Evolutionary conservation across 1,140 invertebrate species (phyloP).

Genomic region (Heterodera schachtii): DNA sequence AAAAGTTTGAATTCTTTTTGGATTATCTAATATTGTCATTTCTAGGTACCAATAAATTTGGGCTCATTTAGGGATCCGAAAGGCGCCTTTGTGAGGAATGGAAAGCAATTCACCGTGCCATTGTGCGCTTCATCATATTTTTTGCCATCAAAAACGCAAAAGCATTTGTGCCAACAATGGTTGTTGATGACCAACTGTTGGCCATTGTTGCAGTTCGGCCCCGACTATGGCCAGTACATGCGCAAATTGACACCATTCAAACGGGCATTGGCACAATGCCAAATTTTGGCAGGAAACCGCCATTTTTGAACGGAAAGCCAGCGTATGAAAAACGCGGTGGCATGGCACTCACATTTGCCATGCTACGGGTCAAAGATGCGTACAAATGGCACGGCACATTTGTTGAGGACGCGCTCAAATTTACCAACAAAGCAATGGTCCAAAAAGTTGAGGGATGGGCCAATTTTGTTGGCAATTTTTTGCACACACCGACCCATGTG

Average conservation of each 20-base stretch:
- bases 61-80: neutral
- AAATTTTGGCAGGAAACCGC: neutral
- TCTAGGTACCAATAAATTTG: no score
- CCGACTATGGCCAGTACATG: neutral
- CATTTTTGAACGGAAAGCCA: neutral
- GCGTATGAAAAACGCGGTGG: neutral
- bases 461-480: neutral
- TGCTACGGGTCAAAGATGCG: neutral
- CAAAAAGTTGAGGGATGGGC: neutral
- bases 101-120: neutral
- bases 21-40: no score
- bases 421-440: neutral
- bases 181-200: conserved; percentile 4
- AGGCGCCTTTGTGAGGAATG: neutral
- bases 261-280: neutral
- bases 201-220: neutral
- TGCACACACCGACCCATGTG: neutral
- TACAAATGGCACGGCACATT: neutral
- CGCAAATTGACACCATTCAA: neutral
- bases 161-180: no score
- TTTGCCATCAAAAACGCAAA: neutral
- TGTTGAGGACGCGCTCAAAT: neutral
- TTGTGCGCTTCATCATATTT: neutral
- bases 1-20: no score
- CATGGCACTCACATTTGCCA: neutral